A percentile compares a stretch with the other conserved stretches of the same genome.
phyloP scores from a whole-genome alignment of 2,797 vertebrate species.

The Pipistrellus nathusii region DNA sequence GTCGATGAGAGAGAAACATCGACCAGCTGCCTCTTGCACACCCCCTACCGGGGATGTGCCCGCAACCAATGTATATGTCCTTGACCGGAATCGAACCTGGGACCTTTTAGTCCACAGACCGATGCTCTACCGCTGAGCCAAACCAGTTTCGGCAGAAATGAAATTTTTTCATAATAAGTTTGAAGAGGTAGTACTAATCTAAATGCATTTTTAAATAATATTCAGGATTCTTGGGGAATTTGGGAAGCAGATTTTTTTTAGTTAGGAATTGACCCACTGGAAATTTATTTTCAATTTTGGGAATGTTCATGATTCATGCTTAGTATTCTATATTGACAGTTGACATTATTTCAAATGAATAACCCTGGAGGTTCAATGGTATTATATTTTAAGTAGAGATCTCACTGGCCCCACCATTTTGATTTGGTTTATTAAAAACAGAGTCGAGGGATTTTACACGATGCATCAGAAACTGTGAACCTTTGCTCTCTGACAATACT shows the following conservation, averaged over 20 bases:
- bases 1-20: too few relatives aligned
- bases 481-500: constrained; percentile 43
- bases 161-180: background rate
- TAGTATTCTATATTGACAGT: background rate
- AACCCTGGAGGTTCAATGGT: background rate
- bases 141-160: background rate
- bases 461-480: constrained; percentile 1
- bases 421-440: constrained; percentile 55
- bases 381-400: constrained; percentile 29
- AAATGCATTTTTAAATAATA: constrained; percentile 20
- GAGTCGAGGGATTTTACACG: constrained; percentile 29
- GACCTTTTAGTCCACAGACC: too few relatives aligned
- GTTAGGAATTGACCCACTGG: background rate
- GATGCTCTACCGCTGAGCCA: too few relatives aligned
- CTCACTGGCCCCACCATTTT: constrained; percentile 33
- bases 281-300: constrained; percentile 49
- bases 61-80: too few relatives aligned
- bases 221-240: constrained; percentile 16
- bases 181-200: background rate
- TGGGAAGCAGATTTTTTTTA: constrained; percentile 32
- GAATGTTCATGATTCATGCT: background rate
- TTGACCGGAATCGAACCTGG: too few relatives aligned
- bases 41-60: too few relatives aligned
- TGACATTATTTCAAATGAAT: constrained; percentile 41
- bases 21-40: too few relatives aligned